Percentiles rank a stretch among this genome's conserved stretches.
Evolutionary conservation across 2,888 invertebrate species (phyloP).

Genomic region (Euproctis similis): DNA sequence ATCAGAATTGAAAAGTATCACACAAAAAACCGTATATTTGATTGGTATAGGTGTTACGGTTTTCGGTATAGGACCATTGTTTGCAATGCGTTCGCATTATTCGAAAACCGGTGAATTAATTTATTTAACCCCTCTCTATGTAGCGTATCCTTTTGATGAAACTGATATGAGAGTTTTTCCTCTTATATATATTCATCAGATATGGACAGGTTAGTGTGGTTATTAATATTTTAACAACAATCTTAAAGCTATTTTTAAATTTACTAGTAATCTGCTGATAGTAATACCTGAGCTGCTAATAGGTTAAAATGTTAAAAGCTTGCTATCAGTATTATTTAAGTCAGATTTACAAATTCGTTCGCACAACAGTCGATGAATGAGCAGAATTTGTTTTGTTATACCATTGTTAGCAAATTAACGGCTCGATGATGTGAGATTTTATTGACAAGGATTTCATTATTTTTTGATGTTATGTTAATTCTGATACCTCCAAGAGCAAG

Average conservation of each 20-base stretch:
- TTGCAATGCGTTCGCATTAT: conserved; percentile 6
- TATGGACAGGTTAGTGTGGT: conserved; percentile 10
- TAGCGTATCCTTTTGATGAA: conserved; percentile 13
- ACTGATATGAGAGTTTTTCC: conserved; percentile 10
- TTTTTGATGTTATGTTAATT: too few species aligned
- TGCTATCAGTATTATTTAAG: too few species aligned
- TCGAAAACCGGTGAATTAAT: conserved; percentile 6
- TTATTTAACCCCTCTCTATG: conserved; percentile 12
- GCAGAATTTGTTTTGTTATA: too few species aligned
- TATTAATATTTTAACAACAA: too few species aligned
- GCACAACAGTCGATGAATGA: too few species aligned
- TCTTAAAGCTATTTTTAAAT: neutral
- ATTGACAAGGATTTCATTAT: too few species aligned
- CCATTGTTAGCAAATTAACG: too few species aligned
- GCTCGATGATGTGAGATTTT: too few species aligned
- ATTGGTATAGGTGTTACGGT: conserved; percentile 4
- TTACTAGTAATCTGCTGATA: neutral
- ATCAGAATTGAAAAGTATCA: conserved; percentile 5
- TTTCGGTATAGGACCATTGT: conserved; percentile 8
- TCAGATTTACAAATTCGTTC: too few species aligned
- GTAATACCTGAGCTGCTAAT: too few species aligned
- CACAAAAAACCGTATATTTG: conserved; percentile 2
- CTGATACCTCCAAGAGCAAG: too few species aligned
- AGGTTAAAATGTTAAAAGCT: too few species aligned
- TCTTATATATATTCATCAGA: conserved; percentile 11